Evolutionary conservation across 2,797 vertebrate genomes (phyloP).

Genomic region (Tenualosa ilisha): DNA sequence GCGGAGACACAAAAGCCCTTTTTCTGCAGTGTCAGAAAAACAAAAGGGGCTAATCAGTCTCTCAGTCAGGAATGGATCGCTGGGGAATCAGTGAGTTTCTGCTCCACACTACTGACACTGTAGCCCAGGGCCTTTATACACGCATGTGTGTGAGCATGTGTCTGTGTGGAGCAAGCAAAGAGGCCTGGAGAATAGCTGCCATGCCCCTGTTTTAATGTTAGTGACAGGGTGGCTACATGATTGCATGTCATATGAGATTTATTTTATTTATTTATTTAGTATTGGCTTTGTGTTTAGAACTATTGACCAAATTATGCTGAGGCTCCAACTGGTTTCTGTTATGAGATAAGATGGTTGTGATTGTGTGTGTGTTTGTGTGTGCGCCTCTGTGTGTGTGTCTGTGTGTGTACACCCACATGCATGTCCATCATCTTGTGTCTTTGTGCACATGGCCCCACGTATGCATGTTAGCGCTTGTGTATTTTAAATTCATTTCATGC

Average conservation of each 20-base stretch:
- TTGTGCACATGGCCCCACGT: background rate
- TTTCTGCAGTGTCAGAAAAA: conserved; percentile 66
- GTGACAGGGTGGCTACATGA: background rate
- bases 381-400: background rate
- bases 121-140: conserved; percentile 38
- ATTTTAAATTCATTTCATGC: background rate
- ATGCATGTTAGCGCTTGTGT: background rate
- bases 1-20: conserved; percentile 64
- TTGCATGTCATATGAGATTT: background rate
- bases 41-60: conserved; percentile 69
- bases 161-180: background rate
- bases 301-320: background rate
- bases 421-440: background rate
- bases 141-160: background rate
- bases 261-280: background rate
- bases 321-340: background rate
- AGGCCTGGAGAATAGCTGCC: background rate
- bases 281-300: background rate
- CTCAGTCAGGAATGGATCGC: conserved; percentile 62
- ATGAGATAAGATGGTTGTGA: background rate
- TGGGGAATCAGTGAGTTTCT: conserved; percentile 55
- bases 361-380: background rate
- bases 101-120: conserved; percentile 52
- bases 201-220: conserved; percentile 13
- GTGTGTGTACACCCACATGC: background rate